Base-by-base conservation (phyloP, 2,888 invertebrate genomes). In the Leucophora obtusa region DNA sequence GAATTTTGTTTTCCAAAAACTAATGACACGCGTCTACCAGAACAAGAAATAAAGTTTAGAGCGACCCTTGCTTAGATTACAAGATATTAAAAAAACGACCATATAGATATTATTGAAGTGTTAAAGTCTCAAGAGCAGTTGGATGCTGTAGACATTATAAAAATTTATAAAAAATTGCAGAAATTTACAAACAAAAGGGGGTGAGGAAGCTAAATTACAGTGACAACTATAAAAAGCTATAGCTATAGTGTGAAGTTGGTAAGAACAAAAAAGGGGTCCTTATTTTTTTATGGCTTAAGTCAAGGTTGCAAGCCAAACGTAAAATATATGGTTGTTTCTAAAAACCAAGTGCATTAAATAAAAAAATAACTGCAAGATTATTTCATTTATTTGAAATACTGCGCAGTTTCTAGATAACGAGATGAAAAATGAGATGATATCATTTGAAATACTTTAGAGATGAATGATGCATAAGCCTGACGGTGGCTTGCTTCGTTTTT, bases 41-140 rank as follows among this genome's bases (percentile, higher is more conserved):
- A 59, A 54, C 60, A 59, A 71, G 76, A 65, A 59, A 53, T 65
- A 77, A 71, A 77, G 65, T 71, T 73, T 71, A 17, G n/a, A 9
- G 35, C 17, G 33, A 68, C 68, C 54, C 7, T 9, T 54, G 65
- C 54, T 54, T 38, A 54, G n/a, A 47, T n/a, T 47, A n/a, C n/a
- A 47, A 47, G 43, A 47, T 7, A 62, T 51, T 51, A 8, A 11
- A 14, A 47, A 47, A 47, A 47, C n/a, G 43, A 47, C 43, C 43
- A 47, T 47, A 47, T 47, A 47, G 43, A 47, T 63, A 58, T 59
- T 70, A 60, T 70, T 73, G 54, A 81, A 81, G 81, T 81, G 80
- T 51, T 69, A 77, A 73, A 77, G 81, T 81, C 81, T 81, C 81
- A 81, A 81, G 81, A 73, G 77, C 62, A 33, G 43, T 53, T 71